Percentiles rank a stretch among this genome's conserved stretches.
These are phyloP conservation scores for Andricus quercusramuli DNA, from an alignment of 2,888 invertebrate species.

Conservation along the genomic window DNA sequence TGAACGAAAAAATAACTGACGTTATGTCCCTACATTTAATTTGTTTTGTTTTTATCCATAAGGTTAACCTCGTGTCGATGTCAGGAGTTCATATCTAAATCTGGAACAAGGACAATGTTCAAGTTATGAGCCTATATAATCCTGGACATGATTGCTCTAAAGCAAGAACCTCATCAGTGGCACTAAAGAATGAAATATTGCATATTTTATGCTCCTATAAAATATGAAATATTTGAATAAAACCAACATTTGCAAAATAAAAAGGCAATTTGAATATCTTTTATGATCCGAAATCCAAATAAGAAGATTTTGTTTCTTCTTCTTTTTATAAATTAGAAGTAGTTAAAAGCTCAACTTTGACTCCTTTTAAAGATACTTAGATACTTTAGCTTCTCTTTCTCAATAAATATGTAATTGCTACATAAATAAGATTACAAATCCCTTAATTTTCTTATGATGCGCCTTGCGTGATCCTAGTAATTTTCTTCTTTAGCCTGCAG, in stretches of 20 bases:
- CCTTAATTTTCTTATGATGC: too few species aligned
- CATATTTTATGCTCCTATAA: constrained; percentile 11
- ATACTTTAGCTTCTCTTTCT: too few species aligned
- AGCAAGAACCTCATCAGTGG: neutral
- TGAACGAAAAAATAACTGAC: too few species aligned
- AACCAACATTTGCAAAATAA: neutral
- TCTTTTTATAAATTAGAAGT: neutral
- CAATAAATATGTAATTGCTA: too few species aligned
- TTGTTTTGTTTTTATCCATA: neutral
- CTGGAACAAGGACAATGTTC: constrained; percentile 24
- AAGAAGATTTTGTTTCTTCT: neutral
- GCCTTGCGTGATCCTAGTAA: too few species aligned
- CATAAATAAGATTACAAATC: too few species aligned
- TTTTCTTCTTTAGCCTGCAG: neutral
- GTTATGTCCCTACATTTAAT: neutral
- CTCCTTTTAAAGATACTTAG: too few species aligned
- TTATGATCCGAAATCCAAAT: neutral
- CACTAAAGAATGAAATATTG: constrained; percentile 1
- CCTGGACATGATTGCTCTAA: neutral
- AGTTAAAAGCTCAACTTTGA: neutral
- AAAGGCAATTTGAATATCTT: neutral
- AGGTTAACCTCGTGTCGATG: neutral
- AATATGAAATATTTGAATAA: constrained; percentile 3
- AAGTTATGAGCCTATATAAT: constrained; percentile 12
- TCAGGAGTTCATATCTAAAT: neutral